Percentiles rank a stretch among this genome's conserved stretches.
phyloP scores from a whole-genome alignment of 2,888 invertebrate species.

The Caenorhabditis imperialis region DNA sequence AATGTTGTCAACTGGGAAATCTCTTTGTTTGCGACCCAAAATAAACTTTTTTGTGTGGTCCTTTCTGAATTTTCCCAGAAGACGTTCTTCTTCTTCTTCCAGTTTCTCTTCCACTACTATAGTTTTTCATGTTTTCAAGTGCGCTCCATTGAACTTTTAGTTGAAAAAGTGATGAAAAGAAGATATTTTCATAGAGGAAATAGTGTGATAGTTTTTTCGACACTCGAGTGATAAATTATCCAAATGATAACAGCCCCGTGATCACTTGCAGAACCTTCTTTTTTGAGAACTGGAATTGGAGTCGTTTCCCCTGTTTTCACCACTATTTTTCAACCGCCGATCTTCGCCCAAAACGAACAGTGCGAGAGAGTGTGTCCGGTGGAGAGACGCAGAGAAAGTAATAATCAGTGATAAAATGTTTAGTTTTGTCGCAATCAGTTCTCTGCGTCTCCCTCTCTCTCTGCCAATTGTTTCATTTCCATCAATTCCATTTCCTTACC shows the following conservation, averaged over 20 bases:
- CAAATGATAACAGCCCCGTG: neutral
- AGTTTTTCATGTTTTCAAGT: conserved; percentile 19
- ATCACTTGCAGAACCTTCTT: neutral
- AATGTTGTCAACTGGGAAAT: too few species aligned
- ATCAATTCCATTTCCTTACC: neutral
- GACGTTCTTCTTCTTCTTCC: neutral
- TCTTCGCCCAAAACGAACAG: conserved; percentile 28
- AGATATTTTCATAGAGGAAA: too few species aligned
- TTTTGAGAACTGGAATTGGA: neutral
- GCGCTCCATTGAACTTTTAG: too few species aligned
- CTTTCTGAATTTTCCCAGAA: too few species aligned
- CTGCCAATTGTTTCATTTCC: neutral
- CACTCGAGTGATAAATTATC: neutral
- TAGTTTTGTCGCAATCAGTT: conserved; percentile 19
- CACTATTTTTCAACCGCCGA: neutral
- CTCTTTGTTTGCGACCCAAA: too few species aligned
- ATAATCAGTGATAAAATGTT: conserved; percentile 25
- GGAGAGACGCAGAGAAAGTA: conserved; percentile 15
- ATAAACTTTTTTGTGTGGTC: too few species aligned
- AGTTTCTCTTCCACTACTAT: neutral
- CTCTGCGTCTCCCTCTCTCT: conserved; percentile 16
- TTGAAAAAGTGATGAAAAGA: neutral
- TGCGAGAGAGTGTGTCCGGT: neutral
- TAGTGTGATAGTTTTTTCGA: too few species aligned
- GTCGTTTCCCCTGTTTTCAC: neutral